Evolutionary conservation across 2,888 invertebrate species (phyloP).

Genomic region (Anodontia alba): DNA sequence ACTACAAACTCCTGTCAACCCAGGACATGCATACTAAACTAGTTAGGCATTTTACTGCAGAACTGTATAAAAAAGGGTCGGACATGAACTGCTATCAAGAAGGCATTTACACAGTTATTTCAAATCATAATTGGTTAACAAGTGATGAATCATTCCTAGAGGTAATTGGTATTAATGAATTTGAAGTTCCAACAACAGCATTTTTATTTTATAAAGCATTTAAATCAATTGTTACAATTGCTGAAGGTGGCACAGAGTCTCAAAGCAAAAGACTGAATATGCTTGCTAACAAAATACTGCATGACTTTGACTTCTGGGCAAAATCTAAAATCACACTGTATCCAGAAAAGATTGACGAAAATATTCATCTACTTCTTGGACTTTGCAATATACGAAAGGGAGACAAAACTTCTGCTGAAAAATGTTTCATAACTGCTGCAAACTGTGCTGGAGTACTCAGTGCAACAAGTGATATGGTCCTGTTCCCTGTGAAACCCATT

Average conservation of each 20-base stretch:
- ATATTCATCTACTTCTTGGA: neutral
- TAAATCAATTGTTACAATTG: neutral
- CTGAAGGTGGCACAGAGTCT: neutral
- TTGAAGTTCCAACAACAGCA: conserved; percentile 11
- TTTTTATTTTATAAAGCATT: conserved; percentile 17
- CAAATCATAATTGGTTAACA: conserved; percentile 13
- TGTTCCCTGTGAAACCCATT: neutral
- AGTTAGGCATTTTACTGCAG: conserved; percentile 10
- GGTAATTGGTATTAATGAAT: neutral
- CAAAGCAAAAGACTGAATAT: neutral
- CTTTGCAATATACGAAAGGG: neutral
- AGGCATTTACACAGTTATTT: conserved; percentile 10
- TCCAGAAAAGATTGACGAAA: neutral
- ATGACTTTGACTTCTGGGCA: neutral
- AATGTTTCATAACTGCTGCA: neutral
- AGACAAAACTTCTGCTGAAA: neutral
- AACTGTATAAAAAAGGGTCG: neutral
- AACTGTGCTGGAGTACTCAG: neutral
- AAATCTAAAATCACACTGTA: neutral
- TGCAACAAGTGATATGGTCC: neutral
- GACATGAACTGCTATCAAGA: neutral
- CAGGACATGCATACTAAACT: neutral
- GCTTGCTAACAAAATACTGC: neutral
- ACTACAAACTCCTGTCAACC: conserved; percentile 18
- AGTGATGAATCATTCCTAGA: neutral